A percentile compares a stretch with the other conserved stretches of the same genome.
Evolutionary conservation across 2,797 vertebrate genomes (phyloP).

Genomic region (Zenarchopterus dispar): DNA sequence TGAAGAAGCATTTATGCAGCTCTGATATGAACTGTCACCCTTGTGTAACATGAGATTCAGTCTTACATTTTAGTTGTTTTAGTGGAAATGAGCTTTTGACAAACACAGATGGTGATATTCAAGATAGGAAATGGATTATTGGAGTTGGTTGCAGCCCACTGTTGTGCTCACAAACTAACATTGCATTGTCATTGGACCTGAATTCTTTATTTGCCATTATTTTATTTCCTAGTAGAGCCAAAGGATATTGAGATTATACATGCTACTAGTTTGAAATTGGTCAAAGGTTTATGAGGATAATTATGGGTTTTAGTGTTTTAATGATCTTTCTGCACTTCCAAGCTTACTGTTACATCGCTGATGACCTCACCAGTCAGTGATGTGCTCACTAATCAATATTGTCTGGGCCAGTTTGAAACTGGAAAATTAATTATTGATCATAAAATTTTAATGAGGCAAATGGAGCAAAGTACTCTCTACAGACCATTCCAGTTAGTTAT

Average conservation of each 20-base stretch:
- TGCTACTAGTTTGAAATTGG: slow-evolving; percentile 4
- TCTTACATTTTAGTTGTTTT: no score
- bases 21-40: no score
- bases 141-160: no score
- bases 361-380: slow-evolving; percentile 33
- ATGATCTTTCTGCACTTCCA: neutral
- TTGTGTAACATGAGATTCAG: no score
- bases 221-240: slow-evolving; percentile 2
- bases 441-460: slow-evolving; percentile 44
- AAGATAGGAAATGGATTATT: no score
- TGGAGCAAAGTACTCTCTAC: slow-evolving; percentile 26
- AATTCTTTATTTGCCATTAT: slow-evolving; percentile 1
- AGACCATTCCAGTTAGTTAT: slow-evolving; percentile 28
- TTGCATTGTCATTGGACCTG: no score
- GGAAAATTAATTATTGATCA: slow-evolving; percentile 44
- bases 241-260: neutral
- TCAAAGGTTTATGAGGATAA: slow-evolving; percentile 8
- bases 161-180: no score
- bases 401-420: slow-evolving; percentile 34
- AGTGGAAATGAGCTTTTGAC: no score
- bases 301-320: slow-evolving; percentile 18
- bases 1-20: no score
- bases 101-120: no score
- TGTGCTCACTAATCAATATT: slow-evolving; percentile 43
- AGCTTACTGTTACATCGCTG: slow-evolving; percentile 24